Evolutionary conservation across 2,113 vertebrate species (phyloP).

Genomic region (Choloepus hoffmanni): DNA sequence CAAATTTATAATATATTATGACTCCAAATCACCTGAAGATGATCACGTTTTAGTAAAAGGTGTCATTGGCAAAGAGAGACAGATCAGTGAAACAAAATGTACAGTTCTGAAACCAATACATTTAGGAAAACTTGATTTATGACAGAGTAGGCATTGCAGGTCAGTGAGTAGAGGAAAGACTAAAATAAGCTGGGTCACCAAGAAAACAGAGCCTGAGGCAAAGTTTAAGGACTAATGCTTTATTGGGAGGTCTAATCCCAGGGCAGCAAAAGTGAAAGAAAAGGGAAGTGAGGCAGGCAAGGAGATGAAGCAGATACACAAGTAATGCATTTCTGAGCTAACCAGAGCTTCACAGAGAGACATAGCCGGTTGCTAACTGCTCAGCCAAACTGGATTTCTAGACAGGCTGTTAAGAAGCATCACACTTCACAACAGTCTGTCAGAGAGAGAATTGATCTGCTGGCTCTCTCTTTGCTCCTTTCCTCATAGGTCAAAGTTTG

Average conservation of each 20-base stretch:
- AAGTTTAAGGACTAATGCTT: neutral
- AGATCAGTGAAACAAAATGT: neutral
- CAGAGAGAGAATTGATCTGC: neutral
- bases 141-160: neutral
- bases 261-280: neutral
- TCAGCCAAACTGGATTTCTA: neutral
- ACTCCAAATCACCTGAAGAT: neutral
- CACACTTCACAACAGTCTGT: neutral
- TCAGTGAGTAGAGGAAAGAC: neutral
- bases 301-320: neutral
- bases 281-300: neutral
- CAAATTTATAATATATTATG: neutral
- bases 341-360: neutral
- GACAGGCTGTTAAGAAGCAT: neutral
- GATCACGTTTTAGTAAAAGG: neutral
- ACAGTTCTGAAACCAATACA: neutral
- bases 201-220: neutral
- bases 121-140: neutral
- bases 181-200: neutral
- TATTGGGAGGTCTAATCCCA: neutral
- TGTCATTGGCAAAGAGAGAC: neutral
- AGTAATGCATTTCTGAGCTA: neutral
- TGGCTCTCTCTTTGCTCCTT: neutral
- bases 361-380: neutral
- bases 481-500: neutral